Evolutionary conservation across 1,140 invertebrate species (phyloP).

Genomic region (Macrosteles quadrilineatus): DNA sequence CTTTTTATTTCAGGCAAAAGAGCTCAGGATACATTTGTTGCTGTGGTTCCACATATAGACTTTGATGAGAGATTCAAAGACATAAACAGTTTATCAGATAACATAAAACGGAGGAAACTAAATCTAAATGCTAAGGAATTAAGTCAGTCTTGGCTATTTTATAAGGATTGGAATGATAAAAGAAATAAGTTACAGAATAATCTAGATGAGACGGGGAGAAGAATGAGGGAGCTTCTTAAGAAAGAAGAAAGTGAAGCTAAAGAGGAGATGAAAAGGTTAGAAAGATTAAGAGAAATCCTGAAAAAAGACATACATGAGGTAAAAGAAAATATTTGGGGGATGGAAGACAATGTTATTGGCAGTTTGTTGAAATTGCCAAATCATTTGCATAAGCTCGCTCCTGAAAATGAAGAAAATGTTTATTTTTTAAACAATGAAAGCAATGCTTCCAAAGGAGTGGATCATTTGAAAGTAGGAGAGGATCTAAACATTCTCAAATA

Average conservation of each 20-base stretch:
- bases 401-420: conserved; percentile 43
- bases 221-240: conserved; percentile 45
- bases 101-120: conserved; percentile 53
- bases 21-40: conserved; percentile 59
- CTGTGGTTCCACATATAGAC: conserved; percentile 62
- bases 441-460: conserved; percentile 42
- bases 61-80: conserved; percentile 55
- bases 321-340: conserved; percentile 56
- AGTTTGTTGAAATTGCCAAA: conserved; percentile 65
- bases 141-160: conserved; percentile 56
- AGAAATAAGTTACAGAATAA: conserved; percentile 51
- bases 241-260: conserved; percentile 49
- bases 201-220: conserved; percentile 44
- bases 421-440: conserved; percentile 51
- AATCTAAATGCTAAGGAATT: conserved; percentile 53
- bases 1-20: conserved; percentile 63
- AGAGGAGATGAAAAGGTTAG: conserved; percentile 53
- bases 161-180: conserved; percentile 50
- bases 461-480: conserved; percentile 61
- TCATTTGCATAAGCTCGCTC: conserved; percentile 61
- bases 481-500: conserved; percentile 58
- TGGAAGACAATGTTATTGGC: conserved; percentile 61
- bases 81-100: conserved; percentile 52
- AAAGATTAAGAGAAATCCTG: conserved; percentile 55
- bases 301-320: conserved; percentile 62